Evolutionary conservation across 1,140 invertebrate species (phyloP), one percentile per base, ranked within the genome.

Genomic region (Drosophila elegans): DNA sequence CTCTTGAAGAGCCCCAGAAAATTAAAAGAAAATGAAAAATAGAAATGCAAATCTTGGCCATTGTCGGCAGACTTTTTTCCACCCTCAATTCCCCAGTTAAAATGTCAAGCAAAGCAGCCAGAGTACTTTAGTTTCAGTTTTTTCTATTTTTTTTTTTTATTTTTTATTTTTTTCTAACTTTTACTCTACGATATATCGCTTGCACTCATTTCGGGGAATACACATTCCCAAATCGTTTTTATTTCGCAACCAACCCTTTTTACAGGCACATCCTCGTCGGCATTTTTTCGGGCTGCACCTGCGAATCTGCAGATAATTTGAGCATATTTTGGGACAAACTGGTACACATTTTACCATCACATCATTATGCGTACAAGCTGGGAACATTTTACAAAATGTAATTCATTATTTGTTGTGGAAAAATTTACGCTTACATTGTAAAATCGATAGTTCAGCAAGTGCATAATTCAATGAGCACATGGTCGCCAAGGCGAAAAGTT

Each of bases 241-340:
- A 4, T 48, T 51, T 2, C 79, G 64, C 34, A 84, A 48, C 62
- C 51, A 79, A 11, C 63, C 71, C 0, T 44, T 13, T 2, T 12
- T 27, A 36, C 80, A 84, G 13, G 63, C 67, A 34, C 80, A 84
- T 3, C 80, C 80, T 1, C n/a, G 9, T 1, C 25, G 13, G 16
- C 80, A 84, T 3, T 48, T 44, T 0, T 12, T 12, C 0, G 13
- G 12, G 0, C 6, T 27, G 42, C 80, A 83, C 34, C 16, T 68
- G 2, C 60, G 54, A 3, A 11, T 25, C 0, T 44, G 3, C 0
- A 62, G 39, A 6, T 21, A 34, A 1, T 29, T 11, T 29, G 62
- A 38, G n/a, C 80, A 84, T 12, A 79, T 49, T 9, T 21, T 59
- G 1, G 66, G 80, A 11, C 80, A 82, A 9, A 21, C 2, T 3